These are phyloP conservation scores for Andinoacara biseriatus DNA, from an alignment of 2,113 vertebrate species.

Conservation along the genomic window DNA sequence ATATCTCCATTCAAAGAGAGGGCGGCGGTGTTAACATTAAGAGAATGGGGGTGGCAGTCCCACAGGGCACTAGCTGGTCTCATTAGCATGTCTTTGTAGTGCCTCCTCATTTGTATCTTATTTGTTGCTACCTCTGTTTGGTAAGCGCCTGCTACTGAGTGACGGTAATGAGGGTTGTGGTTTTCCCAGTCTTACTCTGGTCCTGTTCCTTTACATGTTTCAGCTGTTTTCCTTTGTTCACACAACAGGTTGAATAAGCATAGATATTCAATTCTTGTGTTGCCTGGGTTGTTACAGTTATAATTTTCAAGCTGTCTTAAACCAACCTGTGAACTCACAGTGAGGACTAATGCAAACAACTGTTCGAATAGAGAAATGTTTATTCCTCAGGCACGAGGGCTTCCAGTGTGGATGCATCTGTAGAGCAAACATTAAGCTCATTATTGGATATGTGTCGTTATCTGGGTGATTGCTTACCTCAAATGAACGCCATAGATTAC, in stretches of 20 bases:
- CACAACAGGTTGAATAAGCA: not conserved
- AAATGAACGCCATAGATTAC: not conserved
- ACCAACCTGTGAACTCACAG: not conserved
- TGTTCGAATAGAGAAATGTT: not conserved
- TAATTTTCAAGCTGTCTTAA: not conserved
- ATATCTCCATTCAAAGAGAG: constrained; percentile 36
- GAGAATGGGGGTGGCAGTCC: constrained; percentile 44
- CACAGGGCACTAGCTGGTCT: constrained; percentile 50
- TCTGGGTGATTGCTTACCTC: not conserved
- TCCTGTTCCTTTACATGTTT: not conserved
- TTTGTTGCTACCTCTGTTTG: constrained; percentile 61
- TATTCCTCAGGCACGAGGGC: not conserved
- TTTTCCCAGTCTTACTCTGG: constrained; percentile 21
- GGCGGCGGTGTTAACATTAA: constrained; percentile 22
- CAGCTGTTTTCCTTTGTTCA: not conserved
- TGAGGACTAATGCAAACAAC: not conserved
- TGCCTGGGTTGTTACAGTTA: not conserved
- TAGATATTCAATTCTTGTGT: constrained; percentile 7
- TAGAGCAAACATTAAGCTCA: not conserved
- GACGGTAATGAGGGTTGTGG: constrained; percentile 43
- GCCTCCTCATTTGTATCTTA: constrained; percentile 67
- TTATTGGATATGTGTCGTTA: not conserved
- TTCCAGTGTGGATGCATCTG: not conserved
- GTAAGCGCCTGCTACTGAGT: constrained; percentile 38
- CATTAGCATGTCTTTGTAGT: constrained; percentile 76